Evolutionary conservation across 2,113 vertebrate genomes (phyloP), one percentile per base, ranked within the genome.

Genomic region (Geococcyx californianus): DNA sequence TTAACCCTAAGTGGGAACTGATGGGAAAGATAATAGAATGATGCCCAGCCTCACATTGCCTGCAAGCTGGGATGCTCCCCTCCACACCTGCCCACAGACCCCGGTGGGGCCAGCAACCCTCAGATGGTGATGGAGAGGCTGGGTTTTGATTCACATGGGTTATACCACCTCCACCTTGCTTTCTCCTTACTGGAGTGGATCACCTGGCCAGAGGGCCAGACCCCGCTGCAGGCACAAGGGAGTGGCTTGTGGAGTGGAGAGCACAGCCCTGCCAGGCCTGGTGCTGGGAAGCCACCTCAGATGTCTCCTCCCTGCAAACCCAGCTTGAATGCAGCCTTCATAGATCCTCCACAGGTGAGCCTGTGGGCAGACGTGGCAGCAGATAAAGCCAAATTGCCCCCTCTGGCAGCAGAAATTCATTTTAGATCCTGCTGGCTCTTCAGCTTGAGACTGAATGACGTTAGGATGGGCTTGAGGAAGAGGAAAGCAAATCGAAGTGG

Each of bases 91-190:
- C 66, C 56, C 8, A 2, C 72, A 67, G 54, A 21, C 13, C 47
- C 77, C 67, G 7, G 59, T 0, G 3, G 42, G 38, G n/a, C 31
- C 4, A 1, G 59, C 31, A 51, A 29, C 36, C 31, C 51, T n/a
- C 1, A 0, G 28, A 4, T 3, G 16, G 70, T 4, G 1, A 24
- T 1, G 3, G 31, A 40, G 34, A 38, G 26, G 18, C 10, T 33
- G n/a, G 18, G 42, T 40, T 56, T 52, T 7, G 40, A 7, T 38
- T 28, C 26, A 11, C 4, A 0, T 2, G n/a, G 34, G 42, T 67
- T 58, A 19, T 13, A 31, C 3, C 75, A 29, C 34, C 67, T 51
- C 54, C 28, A 4, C 5, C 9, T 68, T 10, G 38, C 47, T 34
- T 19, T 8, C 7, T 31, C 8, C 76, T 40, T 13, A 0, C 62